Evolutionary conservation across 2,113 vertebrate species (phyloP), one percentile per base, ranked within the genome.

Genomic region (Dipodomys merriami): DNA sequence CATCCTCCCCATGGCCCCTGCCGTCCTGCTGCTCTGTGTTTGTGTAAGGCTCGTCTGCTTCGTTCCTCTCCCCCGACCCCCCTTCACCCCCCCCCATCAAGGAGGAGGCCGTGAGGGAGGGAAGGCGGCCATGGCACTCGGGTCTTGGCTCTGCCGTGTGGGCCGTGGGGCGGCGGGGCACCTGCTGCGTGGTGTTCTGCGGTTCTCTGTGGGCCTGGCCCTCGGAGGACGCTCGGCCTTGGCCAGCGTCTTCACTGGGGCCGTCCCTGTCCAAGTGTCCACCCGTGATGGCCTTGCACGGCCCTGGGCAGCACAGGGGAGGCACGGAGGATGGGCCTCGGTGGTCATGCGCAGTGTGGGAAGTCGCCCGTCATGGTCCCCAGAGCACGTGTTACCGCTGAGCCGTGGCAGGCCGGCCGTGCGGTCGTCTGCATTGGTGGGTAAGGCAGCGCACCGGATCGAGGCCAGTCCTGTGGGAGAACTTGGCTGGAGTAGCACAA

Each of bases 181-280:
- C 49, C 23, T 67, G 25, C 33, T 5, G 15, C 5, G 6, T 2
- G 19, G 10, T 27, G 15, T 3, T 57, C 87, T 2, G 18, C 13
- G 49, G 16, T 22, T 35, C 18, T 30, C 15, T 20, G 49, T 30
- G 19, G 62, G 62, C 22, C 62, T 64, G 5, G 68, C 20, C 6
- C n/a, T 12, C 27, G 2, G 60, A 6, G 74, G 62, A 0, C 7
- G 57, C 8, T 1, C 0, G 1, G 7, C 1, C 0, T 1, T 1
- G 20, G 3, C 53, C 12, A 4, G 49, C 11, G 49, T 53, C 49
- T 53, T 53, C 49, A 53, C 49, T 53, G 49, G 9, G 12, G 49
- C 49, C 49, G 12, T 53, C 49, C 49, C 49, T 53, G 49, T 53
- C 49, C 49, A 9, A 53, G 49, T 5, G 30, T 13, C 18, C 9